phyloP scores from a whole-genome alignment of 2,888 invertebrate species.

The Sepiola atlantica region DNA sequence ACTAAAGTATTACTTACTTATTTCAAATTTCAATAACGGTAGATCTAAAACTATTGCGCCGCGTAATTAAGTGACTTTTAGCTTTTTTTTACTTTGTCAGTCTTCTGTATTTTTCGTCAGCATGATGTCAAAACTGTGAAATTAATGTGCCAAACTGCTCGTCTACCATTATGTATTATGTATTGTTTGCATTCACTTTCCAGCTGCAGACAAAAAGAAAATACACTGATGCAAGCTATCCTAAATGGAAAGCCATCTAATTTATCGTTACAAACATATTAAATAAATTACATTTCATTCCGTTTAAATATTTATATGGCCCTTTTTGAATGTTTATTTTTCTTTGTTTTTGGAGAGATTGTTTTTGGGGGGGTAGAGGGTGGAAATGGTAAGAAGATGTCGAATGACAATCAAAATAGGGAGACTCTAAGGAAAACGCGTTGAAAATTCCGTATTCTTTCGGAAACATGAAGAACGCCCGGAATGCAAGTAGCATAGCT shows the following conservation, averaged over 20 bases:
- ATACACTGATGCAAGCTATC: background rate
- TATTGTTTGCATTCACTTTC: background rate
- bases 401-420: background rate
- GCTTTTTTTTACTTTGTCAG: background rate
- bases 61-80: background rate
- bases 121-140: background rate
- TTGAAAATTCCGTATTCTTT: background rate
- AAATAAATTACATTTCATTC: background rate
- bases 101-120: background rate
- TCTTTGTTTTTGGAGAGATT: background rate
- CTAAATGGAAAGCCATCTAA: background rate
- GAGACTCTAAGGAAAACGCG: background rate
- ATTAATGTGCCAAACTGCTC: background rate
- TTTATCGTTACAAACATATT: constrained; percentile 4
- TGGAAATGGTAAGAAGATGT: background rate
- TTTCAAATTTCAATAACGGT: background rate
- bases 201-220: background rate
- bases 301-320: background rate
- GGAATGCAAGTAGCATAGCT: background rate
- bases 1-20: background rate
- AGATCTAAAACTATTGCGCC: too few species aligned
- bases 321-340: background rate
- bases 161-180: background rate
- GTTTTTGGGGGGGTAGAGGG: background rate
- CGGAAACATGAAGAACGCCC: background rate